These are phyloP conservation scores for Ammodytes dubius DNA, from an alignment of 2,113 vertebrate genomes.

Conservation along the genomic window DNA sequence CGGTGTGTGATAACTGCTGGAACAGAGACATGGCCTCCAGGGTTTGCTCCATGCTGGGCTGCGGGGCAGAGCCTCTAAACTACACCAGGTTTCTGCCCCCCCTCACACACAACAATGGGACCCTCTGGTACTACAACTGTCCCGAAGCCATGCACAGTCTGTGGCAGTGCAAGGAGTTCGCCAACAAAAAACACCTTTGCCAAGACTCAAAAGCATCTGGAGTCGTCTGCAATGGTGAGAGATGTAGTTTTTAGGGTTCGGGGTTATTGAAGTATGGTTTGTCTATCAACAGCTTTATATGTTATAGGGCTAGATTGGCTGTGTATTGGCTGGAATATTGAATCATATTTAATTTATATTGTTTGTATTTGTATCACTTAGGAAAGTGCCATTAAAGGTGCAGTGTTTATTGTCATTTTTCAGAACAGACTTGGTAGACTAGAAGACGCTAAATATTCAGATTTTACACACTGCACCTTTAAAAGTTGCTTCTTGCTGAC, in stretches of 20 bases:
- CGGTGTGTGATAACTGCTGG: conserved; percentile 77
- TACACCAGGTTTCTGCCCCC: conserved; percentile 28
- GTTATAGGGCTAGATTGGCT: neutral
- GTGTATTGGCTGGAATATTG: no score
- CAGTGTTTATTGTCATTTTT: no score
- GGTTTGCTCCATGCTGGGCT: conserved; percentile 79
- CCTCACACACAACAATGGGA: conserved; percentile 47
- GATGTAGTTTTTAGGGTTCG: neutral
- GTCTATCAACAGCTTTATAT: neutral
- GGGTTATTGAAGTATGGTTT: neutral
- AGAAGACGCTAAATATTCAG: no score
- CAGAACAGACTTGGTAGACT: no score
- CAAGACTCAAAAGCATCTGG: conserved; percentile 13
- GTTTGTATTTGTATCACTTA: neutral
- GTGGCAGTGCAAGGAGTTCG: conserved; percentile 65
- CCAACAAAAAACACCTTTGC: accelerated
- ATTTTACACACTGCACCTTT: no score
- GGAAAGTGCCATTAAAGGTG: neutral
- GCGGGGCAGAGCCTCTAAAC: neutral
- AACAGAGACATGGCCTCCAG: conserved; percentile 17
- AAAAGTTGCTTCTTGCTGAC: neutral
- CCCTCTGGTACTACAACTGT: conserved; percentile 16
- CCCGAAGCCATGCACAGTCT: accelerated
- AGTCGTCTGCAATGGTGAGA: conserved; percentile 74
- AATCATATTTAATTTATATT: no score